Percentiles rank a stretch among this genome's conserved stretches.
Conservation (phyloP, 1,140 invertebrate species). For the Drosophila nannoptera region DNA sequence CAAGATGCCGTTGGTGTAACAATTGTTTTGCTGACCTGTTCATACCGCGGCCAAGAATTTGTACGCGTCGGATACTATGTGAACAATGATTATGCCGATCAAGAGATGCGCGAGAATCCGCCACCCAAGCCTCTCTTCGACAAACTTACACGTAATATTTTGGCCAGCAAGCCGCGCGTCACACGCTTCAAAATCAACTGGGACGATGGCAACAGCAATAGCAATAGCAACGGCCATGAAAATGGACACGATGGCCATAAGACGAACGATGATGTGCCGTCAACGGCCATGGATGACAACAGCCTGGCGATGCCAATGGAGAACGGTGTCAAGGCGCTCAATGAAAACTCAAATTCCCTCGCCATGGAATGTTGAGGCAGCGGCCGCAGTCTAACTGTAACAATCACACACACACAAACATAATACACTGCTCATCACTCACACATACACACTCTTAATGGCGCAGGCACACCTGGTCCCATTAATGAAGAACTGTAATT, state of each 20-base stretch:
- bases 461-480: slow-evolving; percentile 37
- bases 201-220: slow-evolving; percentile 85
- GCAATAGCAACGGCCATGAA: slow-evolving; percentile 52
- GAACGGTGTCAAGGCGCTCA: slow-evolving; percentile 70
- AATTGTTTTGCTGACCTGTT: slow-evolving; percentile 97
- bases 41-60: slow-evolving; percentile 95
- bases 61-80: slow-evolving; percentile 99
- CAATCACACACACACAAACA: slow-evolving; percentile 13
- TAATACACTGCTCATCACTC: neutral
- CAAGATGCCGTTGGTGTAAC: slow-evolving; percentile 98
- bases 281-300: slow-evolving; percentile 67
- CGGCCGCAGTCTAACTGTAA: slow-evolving; percentile 19
- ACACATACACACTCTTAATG: slow-evolving; percentile 23
- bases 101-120: slow-evolving; percentile 96
- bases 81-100: slow-evolving; percentile 97
- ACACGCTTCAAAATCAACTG: slow-evolving; percentile 99
- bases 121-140: slow-evolving; percentile 95
- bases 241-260: slow-evolving; percentile 49
- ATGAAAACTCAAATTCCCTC: slow-evolving; percentile 78
- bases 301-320: slow-evolving; percentile 73
- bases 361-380: slow-evolving; percentile 77
- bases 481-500: slow-evolving; percentile 66
- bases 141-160: slow-evolving; percentile 95
- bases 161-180: slow-evolving; percentile 95
- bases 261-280: slow-evolving; percentile 51